Evolutionary conservation across 1,140 invertebrate genomes (phyloP).

Genomic region (Rhopalosiphum maidis): DNA sequence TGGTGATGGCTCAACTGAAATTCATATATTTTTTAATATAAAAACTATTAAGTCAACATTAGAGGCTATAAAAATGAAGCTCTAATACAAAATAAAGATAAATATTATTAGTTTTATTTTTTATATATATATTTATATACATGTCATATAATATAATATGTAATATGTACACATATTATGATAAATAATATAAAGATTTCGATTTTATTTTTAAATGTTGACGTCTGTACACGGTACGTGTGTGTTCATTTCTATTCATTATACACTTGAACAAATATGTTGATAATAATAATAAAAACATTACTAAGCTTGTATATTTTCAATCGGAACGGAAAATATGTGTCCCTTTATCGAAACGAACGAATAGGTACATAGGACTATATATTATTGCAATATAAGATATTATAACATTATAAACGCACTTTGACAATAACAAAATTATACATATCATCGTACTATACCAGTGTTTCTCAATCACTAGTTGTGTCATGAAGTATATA

Average conservation of each 20-base stretch:
- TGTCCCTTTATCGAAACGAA: neutral
- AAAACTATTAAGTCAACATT: neutral
- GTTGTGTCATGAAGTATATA: too few relatives aligned
- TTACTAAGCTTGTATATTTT: neutral
- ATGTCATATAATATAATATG: too few relatives aligned
- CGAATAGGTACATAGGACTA: neutral
- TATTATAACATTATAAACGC: neutral
- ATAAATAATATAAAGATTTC: neutral
- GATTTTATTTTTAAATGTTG: neutral
- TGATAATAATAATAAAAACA: neutral
- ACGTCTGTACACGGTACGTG: neutral
- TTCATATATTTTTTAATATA: neutral
- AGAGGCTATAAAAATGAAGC: neutral
- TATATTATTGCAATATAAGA: neutral
- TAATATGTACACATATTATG: neutral
- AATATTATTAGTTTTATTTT: too few relatives aligned
- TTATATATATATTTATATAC: too few relatives aligned
- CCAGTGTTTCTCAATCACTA: too few relatives aligned
- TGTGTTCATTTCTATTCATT: neutral
- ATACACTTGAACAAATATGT: neutral
- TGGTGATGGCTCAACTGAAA: neutral
- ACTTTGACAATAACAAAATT: neutral
- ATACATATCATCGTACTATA: neutral
- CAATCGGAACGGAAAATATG: neutral
- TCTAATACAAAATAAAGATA: neutral